Conservation (phyloP, 2,888 invertebrate species). For the Pachycephus smyrnensis region DNA sequence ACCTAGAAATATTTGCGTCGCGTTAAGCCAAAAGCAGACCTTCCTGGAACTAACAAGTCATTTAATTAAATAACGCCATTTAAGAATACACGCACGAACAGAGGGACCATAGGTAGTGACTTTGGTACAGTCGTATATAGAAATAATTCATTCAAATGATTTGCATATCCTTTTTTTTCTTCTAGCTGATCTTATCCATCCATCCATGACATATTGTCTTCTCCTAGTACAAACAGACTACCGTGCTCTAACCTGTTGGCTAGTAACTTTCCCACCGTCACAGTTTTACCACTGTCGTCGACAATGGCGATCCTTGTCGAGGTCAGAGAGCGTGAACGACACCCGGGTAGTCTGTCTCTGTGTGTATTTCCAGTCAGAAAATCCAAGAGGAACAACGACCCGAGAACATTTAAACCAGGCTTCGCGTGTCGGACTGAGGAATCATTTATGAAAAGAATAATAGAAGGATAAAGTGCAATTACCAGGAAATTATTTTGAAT, state of each 20-base stretch:
- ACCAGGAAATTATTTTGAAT: too few relatives aligned
- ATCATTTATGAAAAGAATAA: not conserved
- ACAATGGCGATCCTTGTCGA: conserved; percentile 30
- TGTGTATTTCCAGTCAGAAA: conserved; percentile 1
- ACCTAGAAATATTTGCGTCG: not conserved
- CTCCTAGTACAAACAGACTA: not conserved
- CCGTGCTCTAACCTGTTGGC: not conserved
- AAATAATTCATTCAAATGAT: not conserved
- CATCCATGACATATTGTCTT: not conserved
- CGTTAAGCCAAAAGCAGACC: not conserved
- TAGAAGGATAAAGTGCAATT: not conserved
- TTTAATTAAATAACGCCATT: not conserved
- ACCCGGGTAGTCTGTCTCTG: not conserved
- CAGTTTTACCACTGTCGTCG: conserved; percentile 13
- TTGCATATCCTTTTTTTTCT: not conserved
- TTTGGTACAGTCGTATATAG: too few relatives aligned
- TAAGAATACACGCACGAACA: too few relatives aligned
- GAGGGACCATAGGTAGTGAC: too few relatives aligned
- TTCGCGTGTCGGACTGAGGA: conserved; percentile 3
- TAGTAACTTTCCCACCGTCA: conserved; percentile 25
- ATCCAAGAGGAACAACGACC: not conserved
- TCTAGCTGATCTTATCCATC: not conserved
- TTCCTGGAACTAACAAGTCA: not conserved
- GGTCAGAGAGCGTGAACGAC: conserved; percentile 38
- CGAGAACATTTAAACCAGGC: not conserved